A percentile compares a stretch with the other conserved stretches of the same genome.
phyloP scores from a whole-genome alignment of 2,113 vertebrate genomes.

The Aptenodytes patagonicus region DNA sequence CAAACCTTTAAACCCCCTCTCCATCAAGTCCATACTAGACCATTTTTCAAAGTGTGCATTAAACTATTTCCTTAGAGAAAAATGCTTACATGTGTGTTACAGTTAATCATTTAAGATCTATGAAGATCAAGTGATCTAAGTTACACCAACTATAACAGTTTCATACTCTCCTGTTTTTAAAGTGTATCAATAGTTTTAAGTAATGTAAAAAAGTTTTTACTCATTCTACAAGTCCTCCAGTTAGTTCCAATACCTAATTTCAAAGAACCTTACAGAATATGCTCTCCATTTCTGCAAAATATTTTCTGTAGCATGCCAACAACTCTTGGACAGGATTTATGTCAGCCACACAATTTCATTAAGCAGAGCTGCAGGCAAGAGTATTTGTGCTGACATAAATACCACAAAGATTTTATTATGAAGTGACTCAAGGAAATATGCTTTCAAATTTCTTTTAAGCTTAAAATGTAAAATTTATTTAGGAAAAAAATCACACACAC shows the following conservation, averaged over 20 bases:
- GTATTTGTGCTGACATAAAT: background rate
- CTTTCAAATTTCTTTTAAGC: background rate
- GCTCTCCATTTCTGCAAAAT: background rate
- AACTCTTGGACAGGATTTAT: background rate
- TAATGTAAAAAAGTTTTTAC: background rate
- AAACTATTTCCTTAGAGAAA: background rate
- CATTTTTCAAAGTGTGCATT: background rate
- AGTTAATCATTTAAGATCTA: background rate
- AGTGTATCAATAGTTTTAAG: background rate
- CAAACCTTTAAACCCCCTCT: rapidly evolving
- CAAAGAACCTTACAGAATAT: background rate
- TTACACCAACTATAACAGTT: background rate
- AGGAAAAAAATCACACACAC: background rate
- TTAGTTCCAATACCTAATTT: background rate
- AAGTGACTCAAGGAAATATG: background rate
- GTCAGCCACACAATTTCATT: background rate
- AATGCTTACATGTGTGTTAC: rapidly evolving
- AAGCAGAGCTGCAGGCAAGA: background rate
- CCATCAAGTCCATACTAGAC: background rate
- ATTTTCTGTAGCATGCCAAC: background rate
- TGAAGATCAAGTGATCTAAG: background rate
- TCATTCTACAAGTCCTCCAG: background rate
- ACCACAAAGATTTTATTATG: background rate
- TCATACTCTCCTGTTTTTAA: background rate
- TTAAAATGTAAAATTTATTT: background rate